Conservation (phyloP, 1,140 invertebrate species). For the Cyclina sinensis region DNA sequence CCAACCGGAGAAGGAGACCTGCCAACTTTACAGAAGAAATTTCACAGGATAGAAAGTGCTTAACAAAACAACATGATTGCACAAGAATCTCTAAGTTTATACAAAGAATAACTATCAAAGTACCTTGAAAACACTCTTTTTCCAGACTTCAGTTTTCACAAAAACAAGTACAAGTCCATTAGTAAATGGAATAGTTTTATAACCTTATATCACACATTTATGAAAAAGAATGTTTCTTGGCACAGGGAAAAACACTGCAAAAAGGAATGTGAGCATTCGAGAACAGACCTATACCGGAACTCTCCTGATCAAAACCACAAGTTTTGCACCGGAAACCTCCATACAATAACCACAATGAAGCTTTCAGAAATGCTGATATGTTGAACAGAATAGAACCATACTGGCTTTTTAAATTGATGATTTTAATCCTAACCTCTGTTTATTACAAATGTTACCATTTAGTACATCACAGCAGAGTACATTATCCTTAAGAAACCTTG, state of each 20-base stretch:
- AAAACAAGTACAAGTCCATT: not conserved
- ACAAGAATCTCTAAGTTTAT: not conserved
- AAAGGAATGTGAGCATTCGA: slow-evolving; percentile 47
- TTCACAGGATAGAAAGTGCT: not conserved
- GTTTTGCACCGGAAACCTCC: not conserved
- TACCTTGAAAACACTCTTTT: not conserved
- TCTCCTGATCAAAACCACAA: not conserved
- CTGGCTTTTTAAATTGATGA: not conserved
- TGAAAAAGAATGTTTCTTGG: slow-evolving; percentile 32
- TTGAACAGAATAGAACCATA: not conserved
- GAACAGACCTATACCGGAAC: not conserved
- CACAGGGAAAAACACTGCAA: slow-evolving; percentile 35
- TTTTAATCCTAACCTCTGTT: not conserved
- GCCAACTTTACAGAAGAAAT: not conserved
- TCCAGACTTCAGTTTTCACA: not conserved
- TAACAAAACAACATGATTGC: slow-evolving; percentile 27
- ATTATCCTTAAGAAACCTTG: not conserved
- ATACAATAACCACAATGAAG: not conserved
- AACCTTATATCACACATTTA: not conserved
- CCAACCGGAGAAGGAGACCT: not conserved
- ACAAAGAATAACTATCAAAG: not conserved
- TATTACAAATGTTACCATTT: not conserved
- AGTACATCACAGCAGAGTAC: not conserved
- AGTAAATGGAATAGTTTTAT: slow-evolving; percentile 4
- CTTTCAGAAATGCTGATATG: not conserved